Percentiles rank a stretch among this genome's conserved stretches.
phyloP scores from a whole-genome alignment of 2,113 vertebrate species.

The Silurus meridionalis region DNA sequence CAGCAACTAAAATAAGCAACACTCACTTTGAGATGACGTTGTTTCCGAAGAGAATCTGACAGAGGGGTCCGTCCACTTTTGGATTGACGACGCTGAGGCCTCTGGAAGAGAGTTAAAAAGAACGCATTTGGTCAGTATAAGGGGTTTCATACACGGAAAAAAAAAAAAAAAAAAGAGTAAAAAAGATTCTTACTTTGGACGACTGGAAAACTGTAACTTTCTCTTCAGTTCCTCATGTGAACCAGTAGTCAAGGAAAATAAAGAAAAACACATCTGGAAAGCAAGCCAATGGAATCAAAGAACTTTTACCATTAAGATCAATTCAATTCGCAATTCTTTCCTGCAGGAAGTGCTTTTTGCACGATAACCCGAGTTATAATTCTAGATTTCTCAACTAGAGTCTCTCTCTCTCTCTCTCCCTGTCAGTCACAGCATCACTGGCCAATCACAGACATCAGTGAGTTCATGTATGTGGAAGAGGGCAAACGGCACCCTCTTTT shows the following conservation, averaged over 20 bases:
- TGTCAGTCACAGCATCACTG: no score
- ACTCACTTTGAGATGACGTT: constrained; percentile 95
- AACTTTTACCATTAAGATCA: not conserved
- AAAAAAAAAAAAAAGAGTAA: no score
- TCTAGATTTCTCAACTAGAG: no score
- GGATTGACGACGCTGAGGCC: constrained; percentile 81
- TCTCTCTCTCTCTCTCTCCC: no score
- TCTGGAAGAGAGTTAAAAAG: constrained; percentile 64
- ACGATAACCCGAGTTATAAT: no score
- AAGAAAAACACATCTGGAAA: not conserved
- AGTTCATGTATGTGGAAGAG: no score
- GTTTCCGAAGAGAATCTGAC: constrained; percentile 93
- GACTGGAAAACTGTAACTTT: constrained; percentile 82
- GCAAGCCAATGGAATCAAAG: not conserved
- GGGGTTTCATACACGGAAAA: no score
- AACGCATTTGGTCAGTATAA: not conserved
- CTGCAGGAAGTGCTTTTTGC: no score
- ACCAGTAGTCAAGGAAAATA: constrained; percentile 73
- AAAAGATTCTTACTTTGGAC: constrained; percentile 79
- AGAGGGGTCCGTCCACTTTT: constrained; percentile 84
- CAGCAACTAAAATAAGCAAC: not conserved
- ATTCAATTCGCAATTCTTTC: not conserved
- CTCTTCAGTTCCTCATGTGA: constrained; percentile 88
- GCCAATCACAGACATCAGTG: no score
- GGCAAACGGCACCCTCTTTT: no score